phyloP scores from a whole-genome alignment of 2,113 vertebrate species.

The Neolamprologus toae region DNA sequence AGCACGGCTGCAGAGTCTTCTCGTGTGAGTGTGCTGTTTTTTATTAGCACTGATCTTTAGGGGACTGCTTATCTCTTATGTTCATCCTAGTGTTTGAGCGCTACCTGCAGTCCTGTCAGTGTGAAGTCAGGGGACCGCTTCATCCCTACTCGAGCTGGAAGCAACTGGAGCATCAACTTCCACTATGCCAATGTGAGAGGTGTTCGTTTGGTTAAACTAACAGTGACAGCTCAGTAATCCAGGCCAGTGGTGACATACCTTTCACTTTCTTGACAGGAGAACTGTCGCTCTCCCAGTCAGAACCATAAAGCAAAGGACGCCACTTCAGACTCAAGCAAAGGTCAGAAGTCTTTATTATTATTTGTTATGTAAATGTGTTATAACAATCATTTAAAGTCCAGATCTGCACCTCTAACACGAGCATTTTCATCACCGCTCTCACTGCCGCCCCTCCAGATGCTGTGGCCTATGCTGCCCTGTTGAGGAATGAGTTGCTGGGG shows the following conservation, averaged over 20 bases:
- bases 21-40: neutral
- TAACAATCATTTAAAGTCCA: neutral
- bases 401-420: neutral
- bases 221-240: neutral
- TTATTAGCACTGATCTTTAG: neutral
- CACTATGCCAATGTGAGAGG: slow-evolving; percentile 73
- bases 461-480: slow-evolving; percentile 73
- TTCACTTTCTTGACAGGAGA: slow-evolving; percentile 62
- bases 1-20: neutral
- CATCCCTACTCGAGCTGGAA: slow-evolving; percentile 75
- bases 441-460: slow-evolving; percentile 52
- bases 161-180: slow-evolving; percentile 81
- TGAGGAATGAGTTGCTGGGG: slow-evolving; percentile 76
- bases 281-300: slow-evolving; percentile 73
- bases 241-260: neutral
- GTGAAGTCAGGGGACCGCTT: slow-evolving; percentile 75
- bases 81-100: slow-evolving; percentile 52
- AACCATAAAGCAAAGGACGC: slow-evolving; percentile 74
- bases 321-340: slow-evolving; percentile 74
- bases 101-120: slow-evolving; percentile 65
- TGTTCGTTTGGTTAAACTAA: neutral
- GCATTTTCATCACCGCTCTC: neutral
- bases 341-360: slow-evolving; percentile 20
- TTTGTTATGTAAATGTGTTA: neutral
- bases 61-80: neutral